phyloP scores from a whole-genome alignment of 2,888 invertebrate genomes.

The Campopleginae sp. region DNA sequence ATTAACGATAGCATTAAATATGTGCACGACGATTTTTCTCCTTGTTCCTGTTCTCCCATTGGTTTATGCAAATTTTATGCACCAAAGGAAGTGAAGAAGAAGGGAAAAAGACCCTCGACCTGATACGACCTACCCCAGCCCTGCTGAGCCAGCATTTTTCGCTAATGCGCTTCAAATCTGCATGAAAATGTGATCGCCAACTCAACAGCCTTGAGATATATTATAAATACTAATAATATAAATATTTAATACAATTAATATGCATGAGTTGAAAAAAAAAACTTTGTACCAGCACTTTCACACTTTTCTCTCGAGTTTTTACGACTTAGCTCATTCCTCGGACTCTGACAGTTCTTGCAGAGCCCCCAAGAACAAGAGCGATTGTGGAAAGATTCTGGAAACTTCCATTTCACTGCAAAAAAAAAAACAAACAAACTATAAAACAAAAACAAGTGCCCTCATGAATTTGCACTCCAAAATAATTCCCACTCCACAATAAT shows the following conservation, averaged over 20 bases:
- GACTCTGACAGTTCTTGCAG: neutral
- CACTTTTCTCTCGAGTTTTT: neutral
- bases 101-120: slow-evolving; percentile 18
- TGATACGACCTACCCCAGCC: slow-evolving; percentile 70
- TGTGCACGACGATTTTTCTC: slow-evolving; percentile 70
- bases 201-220: slow-evolving; percentile 22
- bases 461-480: neutral
- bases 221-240: slow-evolving; percentile 25
- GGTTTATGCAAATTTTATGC: slow-evolving; percentile 73
- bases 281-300: neutral
- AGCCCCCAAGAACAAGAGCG: neutral
- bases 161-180: slow-evolving; percentile 71
- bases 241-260: slow-evolving; percentile 6
- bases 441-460: neutral
- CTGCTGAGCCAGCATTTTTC: slow-evolving; percentile 69
- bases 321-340: neutral
- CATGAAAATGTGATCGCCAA: slow-evolving; percentile 62
- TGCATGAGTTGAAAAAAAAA: neutral
- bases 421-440: neutral
- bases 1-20: slow-evolving; percentile 62
- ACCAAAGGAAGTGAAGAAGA: slow-evolving; percentile 42
- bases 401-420: neutral
- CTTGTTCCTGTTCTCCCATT: slow-evolving; percentile 52
- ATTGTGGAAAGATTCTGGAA: neutral
- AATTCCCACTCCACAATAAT: neutral